Percentiles rank a stretch among this genome's conserved stretches.
phyloP scores from a whole-genome alignment of 2,888 invertebrate species.

The Nemotelus nigrinus region DNA sequence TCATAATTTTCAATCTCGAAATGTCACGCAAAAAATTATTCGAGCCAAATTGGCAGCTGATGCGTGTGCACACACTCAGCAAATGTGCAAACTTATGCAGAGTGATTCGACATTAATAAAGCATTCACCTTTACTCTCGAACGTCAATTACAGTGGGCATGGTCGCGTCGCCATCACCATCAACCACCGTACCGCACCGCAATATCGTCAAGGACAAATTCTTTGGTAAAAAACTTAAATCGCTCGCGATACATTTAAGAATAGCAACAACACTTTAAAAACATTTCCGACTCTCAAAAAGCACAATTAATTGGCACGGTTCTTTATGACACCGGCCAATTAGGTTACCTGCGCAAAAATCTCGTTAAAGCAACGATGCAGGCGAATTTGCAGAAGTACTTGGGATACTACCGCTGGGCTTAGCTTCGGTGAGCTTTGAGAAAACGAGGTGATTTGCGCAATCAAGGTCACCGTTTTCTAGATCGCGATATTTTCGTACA shows the following conservation, averaged over 20 bases:
- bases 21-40: too few relatives aligned
- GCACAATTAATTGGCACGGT: conserved; percentile 6
- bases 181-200: too few relatives aligned
- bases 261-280: not conserved
- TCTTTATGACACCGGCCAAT: conserved; percentile 20
- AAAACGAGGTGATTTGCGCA: conserved; percentile 1
- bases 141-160: too few relatives aligned
- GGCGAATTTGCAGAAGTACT: not conserved
- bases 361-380: not conserved
- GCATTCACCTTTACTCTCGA: too few relatives aligned
- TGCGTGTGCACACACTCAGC: too few relatives aligned
- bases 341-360: conserved; percentile 12
- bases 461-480: conserved; percentile 16
- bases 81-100: too few relatives aligned
- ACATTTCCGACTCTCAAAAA: conserved; percentile 8
- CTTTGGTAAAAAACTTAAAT: not conserved
- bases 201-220: conserved; percentile 23
- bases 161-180: too few relatives aligned
- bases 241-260: not conserved
- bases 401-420: not conserved
- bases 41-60: too few relatives aligned
- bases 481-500: not conserved
- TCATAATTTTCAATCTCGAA: too few relatives aligned
- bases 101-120: too few relatives aligned
- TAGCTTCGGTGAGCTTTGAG: conserved; percentile 1